Evolutionary conservation across 2,888 invertebrate species (phyloP), one percentile per base, ranked within the genome.

Genomic region (Boloria euphrosyne): DNA sequence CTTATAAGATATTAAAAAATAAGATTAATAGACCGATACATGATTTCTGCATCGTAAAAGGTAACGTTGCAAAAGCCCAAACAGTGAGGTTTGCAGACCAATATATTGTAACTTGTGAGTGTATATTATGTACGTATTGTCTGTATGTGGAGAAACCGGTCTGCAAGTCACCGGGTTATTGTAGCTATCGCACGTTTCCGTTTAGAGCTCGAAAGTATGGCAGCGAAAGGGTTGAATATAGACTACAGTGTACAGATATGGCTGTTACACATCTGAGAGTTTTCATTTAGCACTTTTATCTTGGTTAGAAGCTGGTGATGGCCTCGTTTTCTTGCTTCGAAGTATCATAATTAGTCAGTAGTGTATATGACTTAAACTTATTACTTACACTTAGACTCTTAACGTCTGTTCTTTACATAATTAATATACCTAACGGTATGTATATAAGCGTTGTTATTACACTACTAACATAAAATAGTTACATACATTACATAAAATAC

Each of bases 11-110:
- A 68, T 65, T 38, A 68, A 69, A 66, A 71, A 69, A 67, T 61
- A 38, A 71, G 62, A 67, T 65, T 54, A 67, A 65, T 66, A 60
- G 60, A 61, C 27, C 62, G 63, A 65, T 64, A 69, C 53, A 31
- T 62, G 66, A 70, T 69, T 68, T 68, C 69, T n/a, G 60, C 66
- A 65, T 50, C 69, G 61, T 70, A 74, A 65, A 73, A 71, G 71
- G 69, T 68, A 74, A 67, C 69, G 67, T 67, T 71, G 69, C 67
- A 69, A 65, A 67, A 71, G 44, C 66, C 47, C 43, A 44, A 67
- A 71, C 67, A 50, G 66, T 59, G 16, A 13, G 64, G 6, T 7
- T 52, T 46, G 51, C 64, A 59, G 52, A 16, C 43, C 51, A 38
- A 31, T 31, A 31, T 13, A 31, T 31, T 16, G 5, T 57, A 13